Evolutionary conservation across 1,140 invertebrate genomes (phyloP), one percentile per base, ranked within the genome.

Genomic region (Brachionus manjavacas): DNA sequence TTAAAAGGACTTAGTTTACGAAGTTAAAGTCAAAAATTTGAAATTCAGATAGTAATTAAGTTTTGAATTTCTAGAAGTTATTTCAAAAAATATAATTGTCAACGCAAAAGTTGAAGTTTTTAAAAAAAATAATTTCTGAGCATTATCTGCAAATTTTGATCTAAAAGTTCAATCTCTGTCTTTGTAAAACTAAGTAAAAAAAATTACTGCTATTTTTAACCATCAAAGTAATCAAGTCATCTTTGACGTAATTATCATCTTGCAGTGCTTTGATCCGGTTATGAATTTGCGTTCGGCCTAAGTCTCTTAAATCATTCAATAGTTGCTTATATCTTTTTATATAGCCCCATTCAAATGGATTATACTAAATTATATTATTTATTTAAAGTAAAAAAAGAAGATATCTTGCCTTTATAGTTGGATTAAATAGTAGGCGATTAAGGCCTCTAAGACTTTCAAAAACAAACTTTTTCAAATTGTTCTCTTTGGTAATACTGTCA

Each of bases 321-420:
- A 80, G 9, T 8, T 16, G 8, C 12, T 80, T 80, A 23, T 80
- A 80, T 16, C 39, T 28, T 12, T 23, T 12, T 25, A 80, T 55
- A 28, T 31, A 52, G 20, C 20, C 20, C 76, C 76, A 80, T 80
- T 80, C 76, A 80, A 55, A 60, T 28, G 76, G 76, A 52, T 55
- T 80, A 20, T 80, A 80, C 76, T 80, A 35, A 35, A 35, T 6
- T 35, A 6, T 7, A 35, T 35, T 35, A 35, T 6, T 35, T 35
- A 6, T 35, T 35, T 6, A 35, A 6, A 35, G 1, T 35, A 4
- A 6, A 0, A 0, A 35, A 7, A 0, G n/a, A 35, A 35, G 2
- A 35, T 35, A 0, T 35, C 1, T 7, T 35, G 31, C 76, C 28
- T 55, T 60, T 49, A 64, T 60, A 0, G 55, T 60, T n/a, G 76